A percentile compares a stretch with the other conserved stretches of the same genome.
phyloP scores from a whole-genome alignment of 2,888 invertebrate genomes.

The Macrophya alboannulata region DNA sequence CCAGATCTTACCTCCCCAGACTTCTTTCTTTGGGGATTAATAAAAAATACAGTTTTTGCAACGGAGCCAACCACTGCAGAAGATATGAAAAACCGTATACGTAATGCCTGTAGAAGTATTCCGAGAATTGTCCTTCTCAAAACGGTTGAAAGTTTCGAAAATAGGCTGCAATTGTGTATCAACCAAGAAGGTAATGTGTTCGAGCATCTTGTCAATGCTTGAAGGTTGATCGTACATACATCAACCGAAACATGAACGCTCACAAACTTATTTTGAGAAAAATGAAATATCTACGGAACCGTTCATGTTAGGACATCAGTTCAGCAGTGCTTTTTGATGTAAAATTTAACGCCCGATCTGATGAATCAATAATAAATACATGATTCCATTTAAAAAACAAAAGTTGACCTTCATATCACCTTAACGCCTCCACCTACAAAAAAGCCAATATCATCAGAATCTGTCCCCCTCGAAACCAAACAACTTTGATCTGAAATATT shows the following conservation, averaged over 20 bases:
- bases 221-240: no score
- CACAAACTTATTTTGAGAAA: conserved; percentile 50
- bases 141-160: no score
- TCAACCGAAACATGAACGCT: conserved; percentile 15
- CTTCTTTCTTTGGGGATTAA: conserved; percentile 56
- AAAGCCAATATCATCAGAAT: no score
- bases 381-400: no score
- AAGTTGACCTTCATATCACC: no score
- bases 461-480: no score
- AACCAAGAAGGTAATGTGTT: no score
- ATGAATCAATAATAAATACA: neutral
- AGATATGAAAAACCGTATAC: conserved; percentile 60
- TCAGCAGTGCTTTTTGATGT: conserved; percentile 29
- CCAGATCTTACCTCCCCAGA: conserved; percentile 54
- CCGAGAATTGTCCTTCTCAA: conserved; percentile 27
- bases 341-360: conserved; percentile 29
- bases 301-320: neutral
- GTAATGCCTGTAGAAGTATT: conserved; percentile 27
- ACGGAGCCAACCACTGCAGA: conserved; percentile 60
- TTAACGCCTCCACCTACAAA: no score
- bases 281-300: no score
- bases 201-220: no score
- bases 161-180: no score
- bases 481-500: no score
- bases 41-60: conserved; percentile 60